Conservation (phyloP, 1,140 invertebrate genomes). For the Lordiphosa collinella region DNA sequence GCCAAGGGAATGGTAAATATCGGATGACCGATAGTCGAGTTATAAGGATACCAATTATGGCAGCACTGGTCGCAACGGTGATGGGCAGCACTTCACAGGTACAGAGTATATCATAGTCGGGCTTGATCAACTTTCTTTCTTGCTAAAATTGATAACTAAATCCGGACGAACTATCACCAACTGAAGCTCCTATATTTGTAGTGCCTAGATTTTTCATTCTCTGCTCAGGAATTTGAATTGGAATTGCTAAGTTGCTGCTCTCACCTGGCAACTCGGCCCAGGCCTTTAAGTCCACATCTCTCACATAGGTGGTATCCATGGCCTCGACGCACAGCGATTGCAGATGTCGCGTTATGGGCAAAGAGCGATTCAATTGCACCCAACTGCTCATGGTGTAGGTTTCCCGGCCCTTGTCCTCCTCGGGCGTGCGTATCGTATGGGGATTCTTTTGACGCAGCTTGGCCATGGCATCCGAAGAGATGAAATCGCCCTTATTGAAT, state of each 20-base stretch:
- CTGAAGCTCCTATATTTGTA: too few relatives aligned
- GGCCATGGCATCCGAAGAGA: conserved; percentile 97
- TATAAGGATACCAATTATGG: too few relatives aligned
- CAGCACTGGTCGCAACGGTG: too few relatives aligned
- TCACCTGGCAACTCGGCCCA: conserved; percentile 89
- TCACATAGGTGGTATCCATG: conserved; percentile 87
- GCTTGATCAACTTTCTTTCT: too few relatives aligned
- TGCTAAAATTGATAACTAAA: too few relatives aligned
- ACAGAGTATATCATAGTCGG: too few relatives aligned
- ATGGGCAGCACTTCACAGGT: too few relatives aligned
- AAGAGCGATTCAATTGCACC: conserved; percentile 85
- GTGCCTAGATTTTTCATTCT: too few relatives aligned
- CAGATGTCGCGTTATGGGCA: conserved; percentile 88
- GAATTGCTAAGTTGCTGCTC: conserved; percentile 9
- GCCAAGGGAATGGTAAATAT: too few relatives aligned
- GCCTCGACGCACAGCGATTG: conserved; percentile 88
- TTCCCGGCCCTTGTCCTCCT: conserved; percentile 91
- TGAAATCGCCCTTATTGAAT: conserved; percentile 94
- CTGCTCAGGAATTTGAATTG: too few relatives aligned
- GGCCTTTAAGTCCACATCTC: conserved; percentile 87
- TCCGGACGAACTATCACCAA: too few relatives aligned
- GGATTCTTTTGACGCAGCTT: conserved; percentile 96
- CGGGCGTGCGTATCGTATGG: conserved; percentile 90
- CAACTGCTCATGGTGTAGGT: conserved; percentile 91
- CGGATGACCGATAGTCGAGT: too few relatives aligned